These are phyloP conservation scores for Hystrix cristata DNA, from an alignment of 2,113 vertebrate species.

Conservation along the genomic window DNA sequence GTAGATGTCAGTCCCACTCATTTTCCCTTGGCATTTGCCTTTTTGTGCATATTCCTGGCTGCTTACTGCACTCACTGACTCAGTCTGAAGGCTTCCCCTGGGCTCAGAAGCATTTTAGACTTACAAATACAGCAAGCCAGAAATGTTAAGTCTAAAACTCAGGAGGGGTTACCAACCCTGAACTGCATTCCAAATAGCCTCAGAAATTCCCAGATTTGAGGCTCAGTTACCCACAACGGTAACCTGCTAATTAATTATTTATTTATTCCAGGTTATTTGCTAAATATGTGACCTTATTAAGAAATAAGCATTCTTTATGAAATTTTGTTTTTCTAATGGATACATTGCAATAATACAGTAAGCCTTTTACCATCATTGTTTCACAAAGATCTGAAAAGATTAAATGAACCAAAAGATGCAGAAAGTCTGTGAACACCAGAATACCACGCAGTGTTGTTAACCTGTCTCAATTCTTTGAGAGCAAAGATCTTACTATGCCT, in stretches of 20 bases:
- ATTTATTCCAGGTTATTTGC: neutral
- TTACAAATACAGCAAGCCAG: neutral
- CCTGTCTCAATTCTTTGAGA: neutral
- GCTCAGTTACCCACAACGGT: neutral
- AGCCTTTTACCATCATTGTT: neutral
- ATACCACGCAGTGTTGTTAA: neutral
- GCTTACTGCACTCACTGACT: neutral
- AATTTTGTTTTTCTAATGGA: conserved; percentile 31
- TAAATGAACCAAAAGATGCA: neutral
- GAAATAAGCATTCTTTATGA: neutral
- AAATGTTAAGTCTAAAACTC: neutral
- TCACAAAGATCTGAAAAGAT: neutral
- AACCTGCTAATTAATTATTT: neutral
- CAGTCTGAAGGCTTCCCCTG: neutral
- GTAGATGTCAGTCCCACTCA: too few species aligned
- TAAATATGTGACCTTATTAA: neutral
- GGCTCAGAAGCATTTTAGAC: neutral
- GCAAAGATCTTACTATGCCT: neutral
- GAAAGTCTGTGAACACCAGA: neutral
- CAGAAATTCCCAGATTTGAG: neutral
- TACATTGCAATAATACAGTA: neutral
- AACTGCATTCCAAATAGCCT: neutral
- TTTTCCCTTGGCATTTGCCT: neutral
- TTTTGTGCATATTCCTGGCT: neutral
- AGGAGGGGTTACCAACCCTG: neutral